A percentile compares a stretch with the other conserved stretches of the same genome.
Conservation (phyloP, 2,888 invertebrate genomes). For the Drosophila picticornis region DNA sequence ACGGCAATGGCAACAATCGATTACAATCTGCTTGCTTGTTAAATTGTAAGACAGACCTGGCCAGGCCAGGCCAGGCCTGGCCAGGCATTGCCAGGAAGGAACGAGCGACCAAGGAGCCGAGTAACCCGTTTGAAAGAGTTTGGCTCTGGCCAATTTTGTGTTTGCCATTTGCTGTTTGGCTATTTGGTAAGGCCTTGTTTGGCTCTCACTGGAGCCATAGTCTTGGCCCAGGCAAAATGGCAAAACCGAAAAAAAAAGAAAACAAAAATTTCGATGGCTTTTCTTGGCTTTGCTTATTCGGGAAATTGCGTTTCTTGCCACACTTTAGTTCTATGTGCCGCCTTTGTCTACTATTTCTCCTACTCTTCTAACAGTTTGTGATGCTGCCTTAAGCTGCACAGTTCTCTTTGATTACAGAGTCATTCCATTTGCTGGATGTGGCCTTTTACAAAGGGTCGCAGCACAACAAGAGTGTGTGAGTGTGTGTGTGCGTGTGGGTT, state of each 20-base stretch:
- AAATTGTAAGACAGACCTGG: conserved; percentile 65
- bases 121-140: conserved; percentile 34
- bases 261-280: conserved; percentile 45
- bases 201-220: conserved; percentile 23
- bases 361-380: conserved; percentile 9
- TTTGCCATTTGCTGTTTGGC: conserved; percentile 62
- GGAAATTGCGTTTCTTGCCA: conserved; percentile 68
- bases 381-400: conserved; percentile 61
- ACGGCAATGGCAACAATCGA: conserved; percentile 63
- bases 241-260: conserved; percentile 1
- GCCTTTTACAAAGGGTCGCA: conserved; percentile 37
- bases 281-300: conserved; percentile 64
- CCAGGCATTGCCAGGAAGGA: conserved; percentile 25
- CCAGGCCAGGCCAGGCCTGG: conserved; percentile 44
- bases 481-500: conserved; percentile 36
- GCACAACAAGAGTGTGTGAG: conserved; percentile 11
- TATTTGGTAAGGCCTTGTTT: conserved; percentile 50
- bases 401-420: conserved; percentile 58
- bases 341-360: conserved; percentile 1
- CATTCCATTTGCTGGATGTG: conserved; percentile 14
- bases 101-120: conserved; percentile 26
- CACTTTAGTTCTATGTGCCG: conserved; percentile 24
- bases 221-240: conserved; percentile 39
- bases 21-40: conserved; percentile 81
- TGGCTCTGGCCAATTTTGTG: conserved; percentile 66